phyloP scores from a whole-genome alignment of 1,140 invertebrate species.

The Drosophila tani region DNA sequence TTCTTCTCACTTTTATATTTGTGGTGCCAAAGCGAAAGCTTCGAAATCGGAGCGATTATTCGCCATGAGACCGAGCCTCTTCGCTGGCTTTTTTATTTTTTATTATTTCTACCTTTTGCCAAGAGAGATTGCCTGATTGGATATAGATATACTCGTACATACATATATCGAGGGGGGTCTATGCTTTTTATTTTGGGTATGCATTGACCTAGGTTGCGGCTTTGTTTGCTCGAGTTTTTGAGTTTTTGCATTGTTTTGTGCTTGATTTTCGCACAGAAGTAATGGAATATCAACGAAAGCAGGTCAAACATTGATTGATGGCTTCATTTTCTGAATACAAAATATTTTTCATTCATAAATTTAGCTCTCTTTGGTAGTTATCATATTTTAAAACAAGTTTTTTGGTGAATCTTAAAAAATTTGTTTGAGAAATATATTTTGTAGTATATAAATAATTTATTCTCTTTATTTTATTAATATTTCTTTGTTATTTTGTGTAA shows the following conservation, averaged over 20 bases:
- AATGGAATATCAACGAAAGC: slow-evolving; percentile 15
- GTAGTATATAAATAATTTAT: neutral
- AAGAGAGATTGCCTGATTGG: slow-evolving; percentile 27
- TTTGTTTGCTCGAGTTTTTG: slow-evolving; percentile 1
- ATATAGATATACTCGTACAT: neutral
- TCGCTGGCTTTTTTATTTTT: neutral
- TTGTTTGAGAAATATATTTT: neutral
- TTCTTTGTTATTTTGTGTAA: neutral
- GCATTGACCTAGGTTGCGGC: slow-evolving; percentile 50
- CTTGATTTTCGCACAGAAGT: slow-evolving; percentile 4
- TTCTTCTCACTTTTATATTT: slow-evolving; percentile 2
- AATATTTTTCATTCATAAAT: slow-evolving; percentile 4
- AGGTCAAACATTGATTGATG: slow-evolving; percentile 11
- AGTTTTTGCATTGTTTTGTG: slow-evolving; percentile 1
- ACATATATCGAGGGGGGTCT: neutral
- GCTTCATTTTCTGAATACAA: neutral
- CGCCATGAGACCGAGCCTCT: neutral
- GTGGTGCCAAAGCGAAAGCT: slow-evolving; percentile 54
- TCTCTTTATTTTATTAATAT: neutral
- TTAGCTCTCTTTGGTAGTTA: no score
- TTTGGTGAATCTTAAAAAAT: neutral
- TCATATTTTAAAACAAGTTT: no score
- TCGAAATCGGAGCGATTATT: slow-evolving; percentile 41
- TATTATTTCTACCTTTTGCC: slow-evolving; percentile 7
- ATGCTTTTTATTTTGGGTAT: neutral